These are phyloP conservation scores for Saguinus imperator DNA, from an alignment of 2,113 vertebrate genomes.

Conservation along the genomic window DNA sequence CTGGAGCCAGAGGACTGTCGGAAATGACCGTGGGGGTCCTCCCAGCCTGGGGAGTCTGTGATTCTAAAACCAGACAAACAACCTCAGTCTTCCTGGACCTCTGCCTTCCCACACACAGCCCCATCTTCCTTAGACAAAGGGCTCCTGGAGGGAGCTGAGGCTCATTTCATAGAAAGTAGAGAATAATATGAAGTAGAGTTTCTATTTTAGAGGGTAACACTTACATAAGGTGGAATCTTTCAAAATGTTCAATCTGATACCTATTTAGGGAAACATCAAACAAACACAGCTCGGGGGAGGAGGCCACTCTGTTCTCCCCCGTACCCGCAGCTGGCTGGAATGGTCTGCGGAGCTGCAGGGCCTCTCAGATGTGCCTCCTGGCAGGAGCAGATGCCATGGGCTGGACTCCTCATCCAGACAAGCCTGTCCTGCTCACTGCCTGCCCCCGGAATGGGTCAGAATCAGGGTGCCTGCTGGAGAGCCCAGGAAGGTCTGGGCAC, in stretches of 20 bases:
- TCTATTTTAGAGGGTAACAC: constrained; percentile 51
- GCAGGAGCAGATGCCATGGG: fast-evolving
- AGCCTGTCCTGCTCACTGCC: not conserved
- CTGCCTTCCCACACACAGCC: not conserved
- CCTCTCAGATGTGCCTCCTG: not conserved
- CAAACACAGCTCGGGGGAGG: not conserved
- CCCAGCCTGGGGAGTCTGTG: not conserved
- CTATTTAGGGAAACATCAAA: constrained; percentile 58
- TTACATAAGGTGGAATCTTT: constrained; percentile 61
- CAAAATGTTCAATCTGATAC: constrained; percentile 37
- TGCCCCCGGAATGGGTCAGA: not conserved
- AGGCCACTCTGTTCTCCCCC: not conserved
- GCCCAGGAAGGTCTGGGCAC: not conserved
- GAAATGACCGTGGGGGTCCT: not conserved
- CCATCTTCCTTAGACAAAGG: not conserved
- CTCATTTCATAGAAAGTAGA: constrained; percentile 38
- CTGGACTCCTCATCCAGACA: not conserved
- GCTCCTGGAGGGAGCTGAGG: not conserved
- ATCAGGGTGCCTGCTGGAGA: not conserved
- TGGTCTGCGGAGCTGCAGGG: not conserved
- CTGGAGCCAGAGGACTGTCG: not conserved
- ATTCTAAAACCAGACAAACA: not conserved
- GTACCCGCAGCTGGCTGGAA: not conserved
- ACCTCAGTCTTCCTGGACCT: not conserved
- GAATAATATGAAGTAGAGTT: constrained; percentile 31